Conservation (phyloP, 35 echinoderm and acorn worm genomes). For the Nesometra sesokonis region DNA sequence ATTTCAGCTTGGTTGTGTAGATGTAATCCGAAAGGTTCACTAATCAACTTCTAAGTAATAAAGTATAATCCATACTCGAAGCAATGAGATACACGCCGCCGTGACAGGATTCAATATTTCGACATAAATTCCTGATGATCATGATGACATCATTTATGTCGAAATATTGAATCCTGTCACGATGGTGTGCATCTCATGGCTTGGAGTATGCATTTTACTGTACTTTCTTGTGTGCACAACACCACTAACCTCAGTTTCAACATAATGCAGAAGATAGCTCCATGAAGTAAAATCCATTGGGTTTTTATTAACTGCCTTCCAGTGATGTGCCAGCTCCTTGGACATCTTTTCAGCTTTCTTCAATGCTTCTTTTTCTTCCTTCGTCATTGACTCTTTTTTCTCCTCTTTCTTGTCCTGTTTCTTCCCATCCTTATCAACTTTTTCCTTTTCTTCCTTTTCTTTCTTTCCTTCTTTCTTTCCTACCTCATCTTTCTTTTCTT, state of each 20-base stretch:
- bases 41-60: no score
- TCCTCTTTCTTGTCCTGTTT: neutral
- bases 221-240: no score
- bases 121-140: no score
- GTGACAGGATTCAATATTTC: no score
- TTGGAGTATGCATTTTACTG: no score
- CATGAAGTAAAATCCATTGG: constrained; percentile 87
- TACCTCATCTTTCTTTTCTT: neutral
- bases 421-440: constrained; percentile 21
- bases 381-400: neutral
- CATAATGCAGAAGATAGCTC: constrained; percentile 96
- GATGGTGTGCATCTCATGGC: no score
- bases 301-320: constrained; percentile 86
- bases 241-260: constrained; percentile 76
- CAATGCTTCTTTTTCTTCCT: neutral
- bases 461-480: neutral
- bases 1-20: neutral
- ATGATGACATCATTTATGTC: no score
- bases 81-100: no score
- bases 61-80: no score
- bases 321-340: constrained; percentile 75
- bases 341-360: constrained; percentile 10
- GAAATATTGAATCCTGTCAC: no score
- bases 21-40: no score
- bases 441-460: neutral